Evolutionary conservation across 2,888 invertebrate genomes (phyloP), one percentile per base, ranked within the genome.

Genomic region (Eurois occulta): DNA sequence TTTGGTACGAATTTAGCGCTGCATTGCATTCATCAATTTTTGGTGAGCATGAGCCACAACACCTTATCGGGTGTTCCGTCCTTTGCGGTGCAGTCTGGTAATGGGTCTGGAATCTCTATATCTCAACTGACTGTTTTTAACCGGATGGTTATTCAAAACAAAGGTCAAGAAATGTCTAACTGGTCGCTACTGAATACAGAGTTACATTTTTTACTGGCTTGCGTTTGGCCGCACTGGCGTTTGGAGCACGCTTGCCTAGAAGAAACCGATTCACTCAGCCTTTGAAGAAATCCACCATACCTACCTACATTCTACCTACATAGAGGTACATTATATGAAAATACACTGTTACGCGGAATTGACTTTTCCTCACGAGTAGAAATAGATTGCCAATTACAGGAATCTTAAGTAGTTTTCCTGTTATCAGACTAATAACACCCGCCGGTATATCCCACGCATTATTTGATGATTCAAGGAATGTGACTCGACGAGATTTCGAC

Each of bases 321-420:
- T 13, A 16, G 6, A 18, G 6, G 38, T 41, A 41, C 38, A 46
- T 46, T 46, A 46, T 21, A 46, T 46, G 55, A n/a, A 55, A 11
- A 55, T n/a, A 52, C 24, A 24, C 52, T 11, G 55, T 55, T 55
- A 55, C n/a, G 55, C 13, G n/a, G 13, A 58, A 58, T 2, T 28
- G 13, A 55, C 55, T 24, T 3, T 28, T 16, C 1, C 58, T 28
- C 16, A 32, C 18, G 18, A 60, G 18, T 18, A 60, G 60, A 60
- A 60, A 62, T n/a, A 64, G 38, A 38, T 64, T n/a, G 38, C 64
- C 64, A 64, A 64, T 64, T n/a, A 64, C 7, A 64, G 38, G 7
- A 13, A 64, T 24, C 38, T 7, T 13, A 24, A 13, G 64, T 64
- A 64, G 13, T 38, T 64, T 24, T 38, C 64, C 64, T 38, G 64